Conservation (phyloP, 2,888 invertebrate genomes). For the Phaedon cochleariae region DNA sequence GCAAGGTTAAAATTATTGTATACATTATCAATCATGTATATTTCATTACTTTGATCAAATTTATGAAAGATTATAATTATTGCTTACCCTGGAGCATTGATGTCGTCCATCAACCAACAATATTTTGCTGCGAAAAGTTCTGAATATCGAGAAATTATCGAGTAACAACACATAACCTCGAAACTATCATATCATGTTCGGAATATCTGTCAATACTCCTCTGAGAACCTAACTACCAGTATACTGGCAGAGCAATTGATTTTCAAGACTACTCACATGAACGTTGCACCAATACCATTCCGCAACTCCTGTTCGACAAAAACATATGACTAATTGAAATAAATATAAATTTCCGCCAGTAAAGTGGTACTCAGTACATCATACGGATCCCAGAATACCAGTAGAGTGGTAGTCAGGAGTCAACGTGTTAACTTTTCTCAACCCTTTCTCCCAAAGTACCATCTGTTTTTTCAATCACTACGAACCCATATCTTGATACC, state of each 20-base stretch:
- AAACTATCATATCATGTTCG: neutral
- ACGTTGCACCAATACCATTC: neutral
- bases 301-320: neutral
- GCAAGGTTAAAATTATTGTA: neutral
- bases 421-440: no score
- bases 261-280: neutral
- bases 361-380: neutral
- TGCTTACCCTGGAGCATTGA: no score
- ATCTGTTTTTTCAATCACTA: no score
- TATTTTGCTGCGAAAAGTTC: no score
- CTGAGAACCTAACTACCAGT: neutral
- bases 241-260: neutral
- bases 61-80: no score
- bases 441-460: no score
- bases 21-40: conserved; percentile 2
- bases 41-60: neutral
- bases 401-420: neutral
- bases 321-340: neutral
- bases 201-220: neutral
- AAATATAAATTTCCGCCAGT: neutral
- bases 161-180: neutral
- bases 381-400: neutral
- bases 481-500: conserved; percentile 18
- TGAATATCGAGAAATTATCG: neutral
- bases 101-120: no score